Percentiles rank a stretch among this genome's conserved stretches.
These are phyloP conservation scores for Scaptodrosophila latifasciaeformis DNA, from an alignment of 2,888 invertebrate genomes.

Conservation along the genomic window DNA sequence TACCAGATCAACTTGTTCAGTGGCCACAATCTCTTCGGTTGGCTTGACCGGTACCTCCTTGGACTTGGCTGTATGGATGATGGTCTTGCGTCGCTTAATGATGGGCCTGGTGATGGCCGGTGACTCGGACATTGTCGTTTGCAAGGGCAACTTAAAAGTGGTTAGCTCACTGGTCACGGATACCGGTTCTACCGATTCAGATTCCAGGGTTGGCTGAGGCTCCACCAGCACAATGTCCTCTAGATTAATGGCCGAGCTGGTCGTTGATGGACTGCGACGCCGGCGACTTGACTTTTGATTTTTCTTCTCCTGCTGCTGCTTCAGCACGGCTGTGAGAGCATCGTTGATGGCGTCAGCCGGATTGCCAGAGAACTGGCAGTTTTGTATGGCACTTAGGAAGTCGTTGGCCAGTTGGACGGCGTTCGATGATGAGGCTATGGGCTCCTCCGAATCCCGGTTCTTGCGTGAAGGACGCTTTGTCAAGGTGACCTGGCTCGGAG, in stretches of 20 bases:
- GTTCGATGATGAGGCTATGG: no score
- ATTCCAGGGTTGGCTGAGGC: slow-evolving; percentile 36
- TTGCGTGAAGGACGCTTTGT: no score
- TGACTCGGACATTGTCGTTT: slow-evolving; percentile 8
- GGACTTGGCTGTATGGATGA: slow-evolving; percentile 41
- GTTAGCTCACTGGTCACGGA: slow-evolving; percentile 1
- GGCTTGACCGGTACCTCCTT: slow-evolving; percentile 4
- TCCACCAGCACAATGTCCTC: slow-evolving; percentile 72
- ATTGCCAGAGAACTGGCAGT: slow-evolving; percentile 46
- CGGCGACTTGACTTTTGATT: slow-evolving; percentile 37
- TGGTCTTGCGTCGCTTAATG: slow-evolving; percentile 62
- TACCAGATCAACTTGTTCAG: no score
- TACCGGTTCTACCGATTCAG: neutral
- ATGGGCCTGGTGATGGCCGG: slow-evolving; percentile 59
- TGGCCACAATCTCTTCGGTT: slow-evolving; percentile 4
- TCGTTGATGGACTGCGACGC: slow-evolving; percentile 46
- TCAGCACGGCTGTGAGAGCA: slow-evolving; percentile 59
- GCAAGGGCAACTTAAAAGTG: slow-evolving; percentile 26
- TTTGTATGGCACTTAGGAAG: slow-evolving; percentile 40
- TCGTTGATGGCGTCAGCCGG: slow-evolving; percentile 58
- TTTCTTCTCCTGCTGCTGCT: slow-evolving; percentile 60
- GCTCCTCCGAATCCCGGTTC: no score
- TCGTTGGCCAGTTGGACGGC: no score
- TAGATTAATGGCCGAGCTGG: slow-evolving; percentile 42
- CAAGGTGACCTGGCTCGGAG: slow-evolving; percentile 20